These are phyloP conservation scores for Drosophila anomalata DNA, from an alignment of 2,888 invertebrate species.

Conservation along the genomic window DNA sequence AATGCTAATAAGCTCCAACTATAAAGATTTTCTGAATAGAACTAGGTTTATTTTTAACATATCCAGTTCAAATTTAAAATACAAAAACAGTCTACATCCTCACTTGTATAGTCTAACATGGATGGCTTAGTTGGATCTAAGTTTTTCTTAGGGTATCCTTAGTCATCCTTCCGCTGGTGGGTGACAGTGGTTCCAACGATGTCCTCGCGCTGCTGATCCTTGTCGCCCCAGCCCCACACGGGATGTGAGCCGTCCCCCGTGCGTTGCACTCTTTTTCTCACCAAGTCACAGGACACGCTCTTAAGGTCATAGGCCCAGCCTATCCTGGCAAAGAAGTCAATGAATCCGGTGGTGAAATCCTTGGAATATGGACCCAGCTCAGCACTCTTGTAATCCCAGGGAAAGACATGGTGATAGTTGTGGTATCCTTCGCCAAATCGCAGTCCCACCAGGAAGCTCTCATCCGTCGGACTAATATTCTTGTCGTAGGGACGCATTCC, in stretches of 20 bases:
- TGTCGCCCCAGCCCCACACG: conserved; percentile 92
- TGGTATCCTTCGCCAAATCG: conserved; percentile 91
- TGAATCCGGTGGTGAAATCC: conserved; percentile 90
- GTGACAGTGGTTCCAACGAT: conserved; percentile 85
- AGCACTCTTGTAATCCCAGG: conserved; percentile 93
- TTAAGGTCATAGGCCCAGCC: conserved; percentile 96
- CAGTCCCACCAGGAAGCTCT: conserved; percentile 86
- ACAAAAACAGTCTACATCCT: not conserved
- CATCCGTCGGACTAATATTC: conserved; percentile 88
- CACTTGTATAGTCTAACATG: not conserved
- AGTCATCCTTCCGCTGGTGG: conserved; percentile 80
- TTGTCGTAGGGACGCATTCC: conserved; percentile 91
- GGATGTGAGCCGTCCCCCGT: conserved; percentile 91
- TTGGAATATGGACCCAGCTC: conserved; percentile 89
- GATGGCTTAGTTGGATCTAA: no score
- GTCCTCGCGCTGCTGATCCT: conserved; percentile 86
- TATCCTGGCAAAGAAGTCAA: conserved; percentile 91
- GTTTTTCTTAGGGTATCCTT: not conserved
- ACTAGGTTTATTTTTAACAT: not conserved
- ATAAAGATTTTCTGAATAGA: not conserved
- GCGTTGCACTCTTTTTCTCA: conserved; percentile 88
- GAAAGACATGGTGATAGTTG: conserved; percentile 93
- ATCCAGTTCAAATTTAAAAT: not conserved
- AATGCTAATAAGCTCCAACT: not conserved
- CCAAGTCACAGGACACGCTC: conserved; percentile 89